phyloP scores from a whole-genome alignment of 2,888 invertebrate genomes.

The Sceliomorpha sp. region DNA sequence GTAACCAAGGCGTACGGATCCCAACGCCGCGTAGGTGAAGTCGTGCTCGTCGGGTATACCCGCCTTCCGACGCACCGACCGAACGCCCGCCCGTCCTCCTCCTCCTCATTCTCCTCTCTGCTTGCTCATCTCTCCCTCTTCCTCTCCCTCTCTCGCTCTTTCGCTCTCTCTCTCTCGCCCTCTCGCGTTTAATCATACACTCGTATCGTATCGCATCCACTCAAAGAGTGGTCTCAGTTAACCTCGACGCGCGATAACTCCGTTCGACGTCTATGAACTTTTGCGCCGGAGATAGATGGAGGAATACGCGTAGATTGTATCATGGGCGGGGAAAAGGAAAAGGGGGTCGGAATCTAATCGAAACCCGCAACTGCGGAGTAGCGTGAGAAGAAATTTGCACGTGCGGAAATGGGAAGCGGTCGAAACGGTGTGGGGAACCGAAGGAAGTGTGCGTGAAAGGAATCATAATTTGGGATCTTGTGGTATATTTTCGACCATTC shows the following conservation, averaged over 20 bases:
- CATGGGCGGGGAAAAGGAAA: not conserved
- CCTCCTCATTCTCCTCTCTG: too few relatives aligned
- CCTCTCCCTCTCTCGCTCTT: too few relatives aligned
- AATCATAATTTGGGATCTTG: too few relatives aligned
- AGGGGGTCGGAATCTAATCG: slow-evolving; percentile 14
- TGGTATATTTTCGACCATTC: too few relatives aligned
- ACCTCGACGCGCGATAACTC: slow-evolving; percentile 40
- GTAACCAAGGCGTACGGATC: too few relatives aligned
- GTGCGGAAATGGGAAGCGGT: not conserved
- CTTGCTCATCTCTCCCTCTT: too few relatives aligned
- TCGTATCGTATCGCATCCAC: slow-evolving; percentile 28
- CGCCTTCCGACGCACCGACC: too few relatives aligned
- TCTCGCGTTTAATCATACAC: slow-evolving; percentile 59
- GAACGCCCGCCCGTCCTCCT: too few relatives aligned
- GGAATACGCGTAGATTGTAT: slow-evolving; percentile 8
- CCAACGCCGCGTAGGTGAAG: too few relatives aligned
- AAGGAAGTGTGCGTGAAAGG: too few relatives aligned
- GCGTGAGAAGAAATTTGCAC: slow-evolving; percentile 8
- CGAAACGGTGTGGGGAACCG: not conserved
- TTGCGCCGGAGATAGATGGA: slow-evolving; percentile 4
- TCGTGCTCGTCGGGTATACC: too few relatives aligned
- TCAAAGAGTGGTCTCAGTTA: slow-evolving; percentile 31
- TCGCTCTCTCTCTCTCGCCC: slow-evolving; percentile 33
- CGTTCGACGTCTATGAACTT: slow-evolving; percentile 19
- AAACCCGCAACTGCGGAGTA: not conserved